Evolutionary conservation across 2,113 vertebrate species (phyloP).

Genomic region (Callospermophilus lateralis): DNA sequence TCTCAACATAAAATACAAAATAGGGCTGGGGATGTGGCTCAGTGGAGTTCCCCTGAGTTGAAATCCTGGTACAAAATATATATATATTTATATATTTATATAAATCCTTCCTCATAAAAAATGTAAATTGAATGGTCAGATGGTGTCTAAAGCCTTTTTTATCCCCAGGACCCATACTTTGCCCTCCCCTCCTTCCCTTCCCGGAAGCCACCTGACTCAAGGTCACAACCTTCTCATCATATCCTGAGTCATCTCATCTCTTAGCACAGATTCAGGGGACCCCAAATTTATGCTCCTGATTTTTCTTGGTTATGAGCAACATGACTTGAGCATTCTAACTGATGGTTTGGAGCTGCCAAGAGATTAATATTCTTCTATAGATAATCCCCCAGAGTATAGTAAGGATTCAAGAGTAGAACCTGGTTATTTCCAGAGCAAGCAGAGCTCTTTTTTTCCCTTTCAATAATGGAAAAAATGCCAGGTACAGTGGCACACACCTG

Average conservation of each 20-base stretch:
- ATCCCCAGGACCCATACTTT: not conserved
- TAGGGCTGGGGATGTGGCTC: no score
- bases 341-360: not conserved
- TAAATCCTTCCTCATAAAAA: no score
- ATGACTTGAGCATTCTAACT: not conserved
- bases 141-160: no score
- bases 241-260: not conserved
- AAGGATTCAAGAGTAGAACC: constrained; percentile 44
- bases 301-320: constrained; percentile 8
- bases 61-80: no score
- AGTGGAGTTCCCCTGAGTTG: no score
- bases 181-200: no score
- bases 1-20: no score
- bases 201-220: not conserved
- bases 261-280: not conserved
- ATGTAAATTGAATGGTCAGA: no score
- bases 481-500: no score
- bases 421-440: not conserved
- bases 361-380: not conserved
- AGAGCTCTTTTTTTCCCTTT: not conserved
- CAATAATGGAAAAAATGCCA: not conserved
- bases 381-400: not conserved
- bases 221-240: not conserved
- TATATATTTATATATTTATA: no score
- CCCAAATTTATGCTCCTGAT: constrained; percentile 31